These are phyloP conservation scores for Lemur catta DNA, from an alignment of 2,797 vertebrate genomes.

Conservation along the genomic window DNA sequence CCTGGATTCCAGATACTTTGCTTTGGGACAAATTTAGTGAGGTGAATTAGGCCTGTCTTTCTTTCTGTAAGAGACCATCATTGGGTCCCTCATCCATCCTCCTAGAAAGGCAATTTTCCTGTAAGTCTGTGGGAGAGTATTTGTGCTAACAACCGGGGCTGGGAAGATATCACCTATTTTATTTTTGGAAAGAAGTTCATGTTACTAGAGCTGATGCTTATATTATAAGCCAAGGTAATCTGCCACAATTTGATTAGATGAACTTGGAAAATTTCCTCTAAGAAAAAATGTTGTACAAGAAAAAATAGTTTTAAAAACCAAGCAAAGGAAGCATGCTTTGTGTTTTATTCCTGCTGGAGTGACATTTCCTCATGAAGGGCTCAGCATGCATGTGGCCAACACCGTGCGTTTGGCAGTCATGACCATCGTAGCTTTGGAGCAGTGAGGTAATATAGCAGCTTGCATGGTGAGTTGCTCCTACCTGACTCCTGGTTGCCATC, in stretches of 20 bases:
- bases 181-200: slow-evolving; percentile 62
- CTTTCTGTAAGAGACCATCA: not conserved
- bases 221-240: slow-evolving; percentile 58
- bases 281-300: slow-evolving; percentile 10
- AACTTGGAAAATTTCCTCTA: slow-evolving; percentile 67
- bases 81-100: not conserved
- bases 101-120: not conserved
- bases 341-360: slow-evolving; percentile 34
- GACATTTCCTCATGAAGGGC: slow-evolving; percentile 45
- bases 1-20: slow-evolving; percentile 21
- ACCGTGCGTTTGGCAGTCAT: slow-evolving; percentile 47
- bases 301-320: slow-evolving; percentile 22
- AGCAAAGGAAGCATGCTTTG: not conserved
- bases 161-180: slow-evolving; percentile 29
- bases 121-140: not conserved
- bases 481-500: not conserved
- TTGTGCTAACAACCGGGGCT: not conserved
- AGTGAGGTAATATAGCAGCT: slow-evolving; percentile 3
- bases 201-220: slow-evolving; percentile 65
- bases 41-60: not conserved
- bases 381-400: slow-evolving; percentile 22
- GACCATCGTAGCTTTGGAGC: slow-evolving; percentile 1
- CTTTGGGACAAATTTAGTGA: not conserved
- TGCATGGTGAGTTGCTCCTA: not conserved
- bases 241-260: slow-evolving; percentile 62